Percentiles rank a stretch among this genome's conserved stretches.
Conservation (phyloP, 2,888 invertebrate genomes). For the Drosophila putrida region DNA sequence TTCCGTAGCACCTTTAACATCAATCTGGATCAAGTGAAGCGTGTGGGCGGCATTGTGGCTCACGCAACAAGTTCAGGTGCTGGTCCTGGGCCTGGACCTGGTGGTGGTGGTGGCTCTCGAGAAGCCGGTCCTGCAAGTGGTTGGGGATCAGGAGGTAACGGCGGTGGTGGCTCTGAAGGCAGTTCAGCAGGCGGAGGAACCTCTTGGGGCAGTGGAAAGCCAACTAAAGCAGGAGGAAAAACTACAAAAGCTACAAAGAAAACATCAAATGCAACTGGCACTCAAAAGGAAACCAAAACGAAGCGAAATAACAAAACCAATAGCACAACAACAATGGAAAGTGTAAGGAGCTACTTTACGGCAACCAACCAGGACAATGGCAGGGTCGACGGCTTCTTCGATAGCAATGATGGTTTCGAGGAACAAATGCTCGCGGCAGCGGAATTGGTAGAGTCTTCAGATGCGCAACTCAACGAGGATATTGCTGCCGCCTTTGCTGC, state of each 20-base stretch:
- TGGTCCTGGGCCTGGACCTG: slow-evolving; percentile 56
- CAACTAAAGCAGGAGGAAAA: slow-evolving; percentile 9
- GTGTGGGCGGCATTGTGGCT: slow-evolving; percentile 80
- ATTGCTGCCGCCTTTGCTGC: slow-evolving; percentile 76
- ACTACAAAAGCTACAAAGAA: slow-evolving; percentile 6
- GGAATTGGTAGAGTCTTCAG: slow-evolving; percentile 37
- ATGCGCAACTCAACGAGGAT: slow-evolving; percentile 51
- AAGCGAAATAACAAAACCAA: slow-evolving; percentile 19
- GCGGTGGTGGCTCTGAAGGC: neutral
- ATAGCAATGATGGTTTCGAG: slow-evolving; percentile 82
- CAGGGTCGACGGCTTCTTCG: slow-evolving; percentile 73
- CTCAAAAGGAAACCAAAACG: slow-evolving; percentile 20
- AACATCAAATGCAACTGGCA: slow-evolving; percentile 1
- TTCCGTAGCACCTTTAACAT: slow-evolving; percentile 83
- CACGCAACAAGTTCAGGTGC: slow-evolving; percentile 32
- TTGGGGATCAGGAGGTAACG: slow-evolving; percentile 14
- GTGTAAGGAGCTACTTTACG: slow-evolving; percentile 67
- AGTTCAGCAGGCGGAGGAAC: neutral
- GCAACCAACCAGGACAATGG: slow-evolving; percentile 7
- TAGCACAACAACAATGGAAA: slow-evolving; percentile 17
- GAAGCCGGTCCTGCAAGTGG: slow-evolving; percentile 5
- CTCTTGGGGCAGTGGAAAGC: slow-evolving; percentile 11
- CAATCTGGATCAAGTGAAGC: slow-evolving; percentile 82
- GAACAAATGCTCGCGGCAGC: slow-evolving; percentile 68
- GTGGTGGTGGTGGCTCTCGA: slow-evolving; percentile 17